Percentiles rank a stretch among this genome's conserved stretches.
These are phyloP conservation scores for Eristalis tenax DNA, from an alignment of 2,888 invertebrate species.

Conservation along the genomic window DNA sequence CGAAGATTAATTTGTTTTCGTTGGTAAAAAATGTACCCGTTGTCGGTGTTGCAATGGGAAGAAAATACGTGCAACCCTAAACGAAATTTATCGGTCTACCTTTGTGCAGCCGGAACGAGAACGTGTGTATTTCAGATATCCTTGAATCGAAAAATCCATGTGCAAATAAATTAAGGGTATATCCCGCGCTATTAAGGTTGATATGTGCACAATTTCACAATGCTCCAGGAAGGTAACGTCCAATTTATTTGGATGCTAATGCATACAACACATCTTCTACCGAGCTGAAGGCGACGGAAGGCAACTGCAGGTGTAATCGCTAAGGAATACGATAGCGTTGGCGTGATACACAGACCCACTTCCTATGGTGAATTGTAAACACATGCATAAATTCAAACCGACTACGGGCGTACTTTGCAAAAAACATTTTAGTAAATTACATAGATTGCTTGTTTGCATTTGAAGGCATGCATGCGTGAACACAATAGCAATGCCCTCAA, in stretches of 20 bases:
- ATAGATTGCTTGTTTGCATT: conserved; percentile 69
- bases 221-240: conserved; percentile 34
- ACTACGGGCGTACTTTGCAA: conserved; percentile 47
- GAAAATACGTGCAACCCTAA: conserved; percentile 56
- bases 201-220: conserved; percentile 59
- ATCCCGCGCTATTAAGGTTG: conserved; percentile 66
- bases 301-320: conserved; percentile 59
- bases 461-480: conserved; percentile 61
- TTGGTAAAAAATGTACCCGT: conserved; percentile 39
- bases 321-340: conserved; percentile 35
- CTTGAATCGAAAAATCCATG: conserved; percentile 55
- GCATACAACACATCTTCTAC: conserved; percentile 53
- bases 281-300: conserved; percentile 25
- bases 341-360: conserved; percentile 3
- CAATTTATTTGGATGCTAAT: conserved; percentile 67
- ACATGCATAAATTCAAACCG: conserved; percentile 61
- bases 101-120: conserved; percentile 6
- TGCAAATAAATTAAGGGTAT: conserved; percentile 69
- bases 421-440: conserved; percentile 67
- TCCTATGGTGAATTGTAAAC: conserved; percentile 47
- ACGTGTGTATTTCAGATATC: conserved; percentile 48
- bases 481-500: conserved; percentile 59
- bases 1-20: conserved; percentile 71
- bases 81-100: conserved; percentile 67
- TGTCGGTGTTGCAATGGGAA: background rate